A percentile compares a stretch with the other conserved stretches of the same genome.
phyloP scores from a whole-genome alignment of 2,113 vertebrate species.

The Clarias magur region DNA sequence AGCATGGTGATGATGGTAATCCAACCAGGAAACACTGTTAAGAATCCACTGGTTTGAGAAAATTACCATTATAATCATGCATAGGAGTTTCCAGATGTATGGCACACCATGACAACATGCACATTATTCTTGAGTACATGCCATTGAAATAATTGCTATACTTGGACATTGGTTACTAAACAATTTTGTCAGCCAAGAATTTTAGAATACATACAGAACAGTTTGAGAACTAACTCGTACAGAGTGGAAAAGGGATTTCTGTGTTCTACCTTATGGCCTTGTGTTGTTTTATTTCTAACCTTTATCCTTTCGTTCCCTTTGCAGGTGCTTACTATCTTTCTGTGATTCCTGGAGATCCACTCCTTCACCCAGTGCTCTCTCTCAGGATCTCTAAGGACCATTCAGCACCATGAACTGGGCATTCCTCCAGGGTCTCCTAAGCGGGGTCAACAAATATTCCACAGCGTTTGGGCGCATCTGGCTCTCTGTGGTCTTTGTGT shows the following conservation, averaged over 20 bases:
- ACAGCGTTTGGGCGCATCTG: constrained; percentile 92
- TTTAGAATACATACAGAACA: background rate
- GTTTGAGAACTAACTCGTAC: background rate
- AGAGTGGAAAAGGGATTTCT: background rate
- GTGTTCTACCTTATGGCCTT: background rate
- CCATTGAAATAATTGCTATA: background rate
- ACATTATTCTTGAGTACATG: background rate
- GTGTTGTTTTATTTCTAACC: background rate
- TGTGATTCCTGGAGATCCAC: background rate
- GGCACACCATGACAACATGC: background rate
- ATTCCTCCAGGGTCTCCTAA: constrained; percentile 84
- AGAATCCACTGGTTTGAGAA: background rate
- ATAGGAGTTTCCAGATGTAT: background rate
- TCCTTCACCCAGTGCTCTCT: background rate
- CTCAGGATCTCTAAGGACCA: background rate
- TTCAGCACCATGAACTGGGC: constrained; percentile 88
- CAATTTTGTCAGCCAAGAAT: background rate
- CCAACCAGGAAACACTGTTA: background rate
- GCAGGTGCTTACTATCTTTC: background rate
- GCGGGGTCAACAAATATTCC: constrained; percentile 90
- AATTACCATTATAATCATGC: background rate
- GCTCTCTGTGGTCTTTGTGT: constrained; percentile 93
- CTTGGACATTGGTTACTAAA: background rate
- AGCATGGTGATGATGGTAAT: background rate
- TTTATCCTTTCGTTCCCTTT: background rate